These are phyloP conservation scores for Epiperipatus broadwayi DNA, from an alignment of 2,888 invertebrate species.

Conservation along the genomic window DNA sequence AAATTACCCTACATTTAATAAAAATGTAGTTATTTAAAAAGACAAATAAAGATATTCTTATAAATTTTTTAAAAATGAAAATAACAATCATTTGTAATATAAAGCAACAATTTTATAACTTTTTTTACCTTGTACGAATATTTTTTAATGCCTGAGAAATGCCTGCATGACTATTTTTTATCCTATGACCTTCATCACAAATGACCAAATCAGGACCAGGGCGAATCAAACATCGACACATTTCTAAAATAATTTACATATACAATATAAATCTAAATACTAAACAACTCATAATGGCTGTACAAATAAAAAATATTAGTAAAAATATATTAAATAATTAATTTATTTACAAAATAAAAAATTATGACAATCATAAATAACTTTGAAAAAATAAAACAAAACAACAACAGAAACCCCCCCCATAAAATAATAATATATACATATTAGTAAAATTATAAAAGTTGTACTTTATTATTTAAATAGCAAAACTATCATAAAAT, in stretches of 20 bases:
- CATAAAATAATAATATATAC: no score
- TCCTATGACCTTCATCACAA: slow-evolving; percentile 90
- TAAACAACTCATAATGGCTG: background rate
- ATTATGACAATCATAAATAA: no score
- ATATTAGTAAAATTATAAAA: no score
- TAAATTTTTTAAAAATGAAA: background rate
- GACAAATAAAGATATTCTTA: background rate
- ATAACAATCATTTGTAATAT: background rate
- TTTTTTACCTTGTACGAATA: slow-evolving; percentile 54
- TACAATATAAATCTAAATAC: slow-evolving; percentile 7
- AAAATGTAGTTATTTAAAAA: no score
- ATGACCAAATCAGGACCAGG: slow-evolving; percentile 87
- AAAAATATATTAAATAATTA: no score
- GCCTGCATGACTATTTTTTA: slow-evolving; percentile 92
- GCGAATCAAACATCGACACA: slow-evolving; percentile 60
- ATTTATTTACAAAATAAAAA: no score
- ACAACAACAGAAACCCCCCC: no score
- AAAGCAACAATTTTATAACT: background rate
- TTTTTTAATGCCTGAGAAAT: slow-evolving; percentile 86
- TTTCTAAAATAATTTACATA: slow-evolving; percentile 44
- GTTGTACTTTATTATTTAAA: no score
- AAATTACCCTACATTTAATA: background rate
- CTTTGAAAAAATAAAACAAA: no score
- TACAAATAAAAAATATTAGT: background rate
- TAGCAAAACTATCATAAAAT: no score